These are phyloP conservation scores for Bombylius discolor DNA, from an alignment of 2,888 invertebrate species.

Conservation along the genomic window DNA sequence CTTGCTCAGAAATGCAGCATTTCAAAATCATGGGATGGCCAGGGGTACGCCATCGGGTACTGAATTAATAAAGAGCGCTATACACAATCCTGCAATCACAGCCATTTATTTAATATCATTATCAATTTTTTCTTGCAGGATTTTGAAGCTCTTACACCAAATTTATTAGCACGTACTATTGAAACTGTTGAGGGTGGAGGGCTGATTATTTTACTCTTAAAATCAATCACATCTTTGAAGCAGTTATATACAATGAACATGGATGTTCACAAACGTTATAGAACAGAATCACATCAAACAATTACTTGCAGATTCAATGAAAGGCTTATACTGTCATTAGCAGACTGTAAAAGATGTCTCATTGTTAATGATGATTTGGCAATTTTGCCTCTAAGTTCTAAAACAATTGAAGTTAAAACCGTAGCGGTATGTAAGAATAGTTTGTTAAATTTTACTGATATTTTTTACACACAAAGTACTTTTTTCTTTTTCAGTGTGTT, in stretches of 20 bases:
- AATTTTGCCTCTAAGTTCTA: constrained; percentile 84
- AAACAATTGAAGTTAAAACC: constrained; percentile 67
- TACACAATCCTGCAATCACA: too few relatives aligned
- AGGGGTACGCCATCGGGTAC: too few relatives aligned
- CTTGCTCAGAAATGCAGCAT: too few relatives aligned
- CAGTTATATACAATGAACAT: constrained; percentile 94
- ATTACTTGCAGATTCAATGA: constrained; percentile 94
- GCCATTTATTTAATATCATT: too few relatives aligned
- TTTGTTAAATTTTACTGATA: constrained; percentile 9
- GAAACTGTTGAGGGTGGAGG: constrained; percentile 98
- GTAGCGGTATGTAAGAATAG: constrained; percentile 38
- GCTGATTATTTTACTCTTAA: constrained; percentile 77
- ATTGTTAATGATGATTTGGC: constrained; percentile 91
- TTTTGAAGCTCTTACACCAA: constrained; percentile 95
- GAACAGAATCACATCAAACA: constrained; percentile 88
- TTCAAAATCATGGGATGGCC: too few relatives aligned
- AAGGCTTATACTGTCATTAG: constrained; percentile 79
- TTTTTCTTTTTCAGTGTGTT: constrained; percentile 18
- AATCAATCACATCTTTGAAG: constrained; percentile 73
- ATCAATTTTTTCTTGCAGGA: too few relatives aligned
- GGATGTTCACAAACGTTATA: constrained; percentile 89
- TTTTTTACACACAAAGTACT: constrained; percentile 18
- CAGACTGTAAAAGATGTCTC: constrained; percentile 74
- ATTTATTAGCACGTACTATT: constrained; percentile 87
- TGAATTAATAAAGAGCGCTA: too few relatives aligned